Percentiles rank a stretch among this genome's conserved stretches.
Evolutionary conservation across 2,888 invertebrate genomes (phyloP).

Genomic region (Himalopsyche anomala): DNA sequence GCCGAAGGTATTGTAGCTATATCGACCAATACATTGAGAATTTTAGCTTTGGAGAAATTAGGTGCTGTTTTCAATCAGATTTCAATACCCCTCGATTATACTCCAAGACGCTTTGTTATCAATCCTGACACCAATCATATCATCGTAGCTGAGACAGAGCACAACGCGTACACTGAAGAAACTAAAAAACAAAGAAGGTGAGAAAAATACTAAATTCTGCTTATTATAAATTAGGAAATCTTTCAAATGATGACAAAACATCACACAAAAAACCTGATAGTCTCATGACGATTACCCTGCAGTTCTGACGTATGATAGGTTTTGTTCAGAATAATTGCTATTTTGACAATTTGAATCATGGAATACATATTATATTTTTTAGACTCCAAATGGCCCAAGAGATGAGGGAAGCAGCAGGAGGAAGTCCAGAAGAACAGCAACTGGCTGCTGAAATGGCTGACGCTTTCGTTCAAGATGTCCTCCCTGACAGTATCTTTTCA

Average conservation of each 20-base stretch:
- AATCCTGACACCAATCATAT: conserved; percentile 94
- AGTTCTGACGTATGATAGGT: conserved; percentile 59
- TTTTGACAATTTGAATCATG: neutral
- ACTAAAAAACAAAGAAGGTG: conserved; percentile 91
- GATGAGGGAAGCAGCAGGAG: conserved; percentile 94
- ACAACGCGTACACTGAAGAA: conserved; percentile 98
- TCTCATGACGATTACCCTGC: conserved; percentile 64
- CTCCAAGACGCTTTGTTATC: conserved; percentile 95
- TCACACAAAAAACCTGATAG: conserved; percentile 68
- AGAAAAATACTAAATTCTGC: neutral
- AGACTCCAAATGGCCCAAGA: conserved; percentile 98
- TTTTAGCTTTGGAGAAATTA: conserved; percentile 97
- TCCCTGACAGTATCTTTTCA: conserved; percentile 95
- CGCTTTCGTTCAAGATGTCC: conserved; percentile 94
- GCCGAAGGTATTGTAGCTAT: conserved; percentile 99
- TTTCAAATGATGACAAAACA: conserved; percentile 72
- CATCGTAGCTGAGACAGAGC: conserved; percentile 96
- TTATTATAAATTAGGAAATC: conserved; percentile 36
- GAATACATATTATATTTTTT: conserved; percentile 32
- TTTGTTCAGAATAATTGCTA: neutral
- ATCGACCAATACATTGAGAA: conserved; percentile 96
- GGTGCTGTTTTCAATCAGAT: conserved; percentile 99
- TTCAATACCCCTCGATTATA: conserved; percentile 94
- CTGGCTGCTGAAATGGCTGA: conserved; percentile 98
- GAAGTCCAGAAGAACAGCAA: conserved; percentile 94